A percentile compares a stretch with the other conserved stretches of the same genome.
Evolutionary conservation across 2,797 vertebrate genomes (phyloP).

Genomic region (Neostethus bicornis): DNA sequence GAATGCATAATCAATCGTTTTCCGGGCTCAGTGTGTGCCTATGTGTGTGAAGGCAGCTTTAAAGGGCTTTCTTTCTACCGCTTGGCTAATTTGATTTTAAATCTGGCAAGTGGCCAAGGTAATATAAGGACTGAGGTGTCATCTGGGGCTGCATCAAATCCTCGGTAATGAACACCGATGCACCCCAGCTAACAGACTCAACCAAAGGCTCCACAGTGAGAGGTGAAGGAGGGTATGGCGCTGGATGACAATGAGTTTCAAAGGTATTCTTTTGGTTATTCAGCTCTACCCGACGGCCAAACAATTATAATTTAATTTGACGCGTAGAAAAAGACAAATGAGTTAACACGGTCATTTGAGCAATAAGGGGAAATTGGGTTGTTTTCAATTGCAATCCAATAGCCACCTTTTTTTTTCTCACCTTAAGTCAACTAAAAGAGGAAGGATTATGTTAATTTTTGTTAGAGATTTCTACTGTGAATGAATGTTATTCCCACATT

Average conservation of each 20-base stretch:
- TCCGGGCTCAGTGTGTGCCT: slow-evolving; percentile 4
- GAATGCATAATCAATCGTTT: slow-evolving; percentile 36
- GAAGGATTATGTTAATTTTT: too few species aligned
- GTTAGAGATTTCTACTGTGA: too few species aligned
- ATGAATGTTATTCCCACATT: too few species aligned
- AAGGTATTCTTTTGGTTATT: slow-evolving; percentile 30
- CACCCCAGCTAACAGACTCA: slow-evolving; percentile 17
- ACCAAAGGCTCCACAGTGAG: neutral
- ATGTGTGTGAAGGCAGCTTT: slow-evolving; percentile 29
- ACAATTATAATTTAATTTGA: slow-evolving; percentile 58
- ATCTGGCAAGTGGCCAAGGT: slow-evolving; percentile 55
- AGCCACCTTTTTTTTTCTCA: too few species aligned
- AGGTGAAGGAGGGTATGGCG: neutral
- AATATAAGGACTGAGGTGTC: slow-evolving; percentile 52
- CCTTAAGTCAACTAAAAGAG: too few species aligned
- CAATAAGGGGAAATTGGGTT: slow-evolving; percentile 56
- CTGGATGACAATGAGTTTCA: neutral
- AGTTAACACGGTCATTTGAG: slow-evolving; percentile 51
- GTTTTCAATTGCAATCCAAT: too few species aligned
- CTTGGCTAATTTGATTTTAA: slow-evolving; percentile 71
- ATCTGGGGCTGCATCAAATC: slow-evolving; percentile 48
- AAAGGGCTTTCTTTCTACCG: slow-evolving; percentile 57
- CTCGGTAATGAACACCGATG: slow-evolving; percentile 49
- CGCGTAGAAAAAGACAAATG: slow-evolving; percentile 37
- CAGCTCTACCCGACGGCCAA: slow-evolving; percentile 36